phyloP scores from a whole-genome alignment of 2,113 vertebrate species.

The Myxocyprinus asiaticus region DNA sequence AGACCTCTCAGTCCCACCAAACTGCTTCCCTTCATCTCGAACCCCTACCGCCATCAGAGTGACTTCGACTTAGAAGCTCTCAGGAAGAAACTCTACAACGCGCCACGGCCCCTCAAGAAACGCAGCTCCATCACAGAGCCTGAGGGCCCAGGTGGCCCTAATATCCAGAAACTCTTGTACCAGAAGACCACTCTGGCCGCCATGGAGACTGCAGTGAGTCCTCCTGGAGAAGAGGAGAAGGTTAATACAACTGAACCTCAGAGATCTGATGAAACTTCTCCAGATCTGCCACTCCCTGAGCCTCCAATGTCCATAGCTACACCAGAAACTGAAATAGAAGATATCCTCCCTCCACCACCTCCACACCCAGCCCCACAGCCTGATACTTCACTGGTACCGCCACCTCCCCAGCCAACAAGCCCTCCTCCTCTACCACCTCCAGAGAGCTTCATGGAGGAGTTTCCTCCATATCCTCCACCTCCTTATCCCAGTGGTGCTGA shows the following conservation, averaged over 20 bases:
- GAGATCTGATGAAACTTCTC: not conserved
- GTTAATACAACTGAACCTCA: conserved; percentile 10
- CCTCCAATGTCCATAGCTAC: not conserved
- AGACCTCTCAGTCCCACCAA: conserved; percentile 96
- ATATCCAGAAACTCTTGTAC: conserved; percentile 95
- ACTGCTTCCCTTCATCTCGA: conserved; percentile 91
- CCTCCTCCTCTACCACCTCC: conserved; percentile 71
- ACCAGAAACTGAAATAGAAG: conserved; percentile 58
- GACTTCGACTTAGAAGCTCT: conserved; percentile 93
- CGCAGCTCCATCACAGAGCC: conserved; percentile 98
- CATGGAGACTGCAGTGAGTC: conserved; percentile 85
- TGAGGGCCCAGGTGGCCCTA: conserved; percentile 92
- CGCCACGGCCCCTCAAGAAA: conserved; percentile 92
- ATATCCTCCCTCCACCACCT: conserved; percentile 69
- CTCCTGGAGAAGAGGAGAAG: conserved; percentile 71
- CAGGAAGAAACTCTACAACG: conserved; percentile 91
- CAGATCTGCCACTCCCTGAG: conserved; percentile 62
- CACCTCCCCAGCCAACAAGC: conserved; percentile 62
- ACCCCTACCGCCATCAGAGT: conserved; percentile 94
- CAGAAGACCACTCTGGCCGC: conserved; percentile 95
- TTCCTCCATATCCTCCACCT: conserved; percentile 93
- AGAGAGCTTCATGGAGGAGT: conserved; percentile 89
- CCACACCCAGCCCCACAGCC: conserved; percentile 72
- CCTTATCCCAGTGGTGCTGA: conserved; percentile 91
- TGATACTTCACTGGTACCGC: conserved; percentile 59